These are phyloP conservation scores for Microtus ochrogaster DNA, from an alignment of 2,113 vertebrate genomes.

Conservation along the genomic window DNA sequence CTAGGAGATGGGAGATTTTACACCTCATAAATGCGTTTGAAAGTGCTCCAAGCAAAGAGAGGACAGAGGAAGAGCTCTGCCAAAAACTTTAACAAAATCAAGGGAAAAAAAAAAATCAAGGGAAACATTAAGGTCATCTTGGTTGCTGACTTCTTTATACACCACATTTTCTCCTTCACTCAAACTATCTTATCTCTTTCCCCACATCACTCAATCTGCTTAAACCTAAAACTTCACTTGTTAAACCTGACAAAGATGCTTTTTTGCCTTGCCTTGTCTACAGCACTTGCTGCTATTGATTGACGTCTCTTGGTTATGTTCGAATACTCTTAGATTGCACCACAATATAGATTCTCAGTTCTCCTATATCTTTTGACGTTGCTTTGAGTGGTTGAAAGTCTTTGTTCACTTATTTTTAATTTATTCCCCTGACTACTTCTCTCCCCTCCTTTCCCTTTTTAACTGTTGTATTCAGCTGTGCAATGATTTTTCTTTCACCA, in stretches of 20 bases:
- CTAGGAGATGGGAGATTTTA: neutral
- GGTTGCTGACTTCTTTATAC: conserved; percentile 19
- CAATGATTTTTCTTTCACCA: neutral
- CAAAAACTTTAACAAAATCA: neutral
- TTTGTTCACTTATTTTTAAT: neutral
- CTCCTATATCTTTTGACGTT: neutral
- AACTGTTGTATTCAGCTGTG: neutral
- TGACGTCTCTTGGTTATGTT: neutral
- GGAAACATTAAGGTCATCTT: neutral
- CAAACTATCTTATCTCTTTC: neutral
- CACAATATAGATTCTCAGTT: neutral
- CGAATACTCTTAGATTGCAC: neutral
- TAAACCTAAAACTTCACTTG: conserved; percentile 20
- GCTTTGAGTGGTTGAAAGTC: neutral
- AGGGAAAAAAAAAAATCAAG: neutral
- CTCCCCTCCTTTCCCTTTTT: neutral
- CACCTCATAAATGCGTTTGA: neutral
- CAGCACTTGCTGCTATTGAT: neutral
- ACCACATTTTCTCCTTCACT: neutral
- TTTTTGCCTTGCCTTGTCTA: neutral
- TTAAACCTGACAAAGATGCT: neutral
- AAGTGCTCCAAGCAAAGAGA: neutral
- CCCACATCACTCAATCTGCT: neutral
- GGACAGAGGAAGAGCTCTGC: neutral
- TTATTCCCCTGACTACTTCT: neutral